Base-by-base conservation (phyloP, 2,113 vertebrate genomes). In the Lontra canadensis region DNA sequence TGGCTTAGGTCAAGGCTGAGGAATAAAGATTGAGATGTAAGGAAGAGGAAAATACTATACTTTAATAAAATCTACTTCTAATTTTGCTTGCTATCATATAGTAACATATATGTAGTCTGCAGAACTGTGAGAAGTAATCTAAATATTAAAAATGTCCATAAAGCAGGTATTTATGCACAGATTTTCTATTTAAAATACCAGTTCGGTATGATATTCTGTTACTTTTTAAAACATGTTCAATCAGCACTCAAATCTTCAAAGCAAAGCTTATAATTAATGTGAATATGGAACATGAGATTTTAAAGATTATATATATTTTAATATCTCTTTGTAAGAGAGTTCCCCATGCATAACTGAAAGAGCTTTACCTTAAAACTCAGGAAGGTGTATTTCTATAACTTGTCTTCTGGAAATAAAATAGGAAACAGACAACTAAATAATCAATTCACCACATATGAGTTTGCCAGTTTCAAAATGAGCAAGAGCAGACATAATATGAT, bases 401-500 rank as follows among this genome's bases (percentile, higher is more conserved):
- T 6, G 8, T 15, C 12, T 96, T 67, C 59, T 42, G 73, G 71
- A 88, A 95, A 94, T 93, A 96, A 94, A 95, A 86, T n/a, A 86
- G 21, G 5, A 34, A 93, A 55, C 1, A 59, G 21, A 63, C 39
- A 95, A 83, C 80, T 87, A 93, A 93, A 97, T 47, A 96, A 87
- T 93, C 82, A 95, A 12, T 91, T 96, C 80, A 87, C 61, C 42
- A 34, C 47, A 8, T 86, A 8, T 69, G 47, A 96, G 23, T 10
- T 13, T 94, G 14, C 80, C 94, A 90, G 20, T 52, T 79, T 6
- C 65, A 93, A 47, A 73, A 93, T 0, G 0, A 94, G 61, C 10
- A 94, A 90, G n/a, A 92, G 8, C 80, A 92, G 73, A 83, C 25
- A 83, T 80, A 96, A 96, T 39, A 47, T 85, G 65, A 94, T 98